Evolutionary conservation across 2,888 invertebrate species (phyloP).

Genomic region (Iphiclides podalirius): DNA sequence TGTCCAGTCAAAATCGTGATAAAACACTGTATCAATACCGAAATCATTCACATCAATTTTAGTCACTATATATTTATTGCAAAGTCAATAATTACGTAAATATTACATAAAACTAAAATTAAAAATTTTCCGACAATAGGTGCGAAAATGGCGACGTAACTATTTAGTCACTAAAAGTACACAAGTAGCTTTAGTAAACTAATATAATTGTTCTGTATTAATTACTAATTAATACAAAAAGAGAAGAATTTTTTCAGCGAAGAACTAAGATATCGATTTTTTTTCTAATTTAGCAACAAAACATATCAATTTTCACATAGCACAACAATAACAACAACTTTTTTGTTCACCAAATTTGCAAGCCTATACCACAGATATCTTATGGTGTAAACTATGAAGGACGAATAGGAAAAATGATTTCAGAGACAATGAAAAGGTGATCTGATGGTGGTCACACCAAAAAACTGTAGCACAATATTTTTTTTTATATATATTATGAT

Average conservation of each 20-base stretch:
- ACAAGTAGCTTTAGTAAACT: slow-evolving; percentile 15
- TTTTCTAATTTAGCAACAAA: slow-evolving; percentile 8
- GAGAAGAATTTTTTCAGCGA: slow-evolving; percentile 2
- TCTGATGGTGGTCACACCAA: not conserved
- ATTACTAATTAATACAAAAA: slow-evolving; percentile 4
- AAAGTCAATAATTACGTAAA: slow-evolving; percentile 13
- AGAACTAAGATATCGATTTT: slow-evolving; percentile 3
- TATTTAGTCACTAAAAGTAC: slow-evolving; percentile 24
- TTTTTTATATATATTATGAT: no score
- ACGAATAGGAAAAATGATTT: slow-evolving; percentile 1
- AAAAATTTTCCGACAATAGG: slow-evolving; percentile 34
- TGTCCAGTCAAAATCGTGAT: slow-evolving; percentile 40
- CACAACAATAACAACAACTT: slow-evolving; percentile 28
- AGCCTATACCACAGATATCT: slow-evolving; percentile 20
- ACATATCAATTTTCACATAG: slow-evolving; percentile 19
- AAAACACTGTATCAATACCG: slow-evolving; percentile 12
- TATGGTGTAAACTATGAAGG: slow-evolving; percentile 5
- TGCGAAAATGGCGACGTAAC: slow-evolving; percentile 51
- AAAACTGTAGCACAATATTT: no score
- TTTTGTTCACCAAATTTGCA: slow-evolving; percentile 26
- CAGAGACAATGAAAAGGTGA: not conserved
- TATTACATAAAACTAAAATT: slow-evolving; percentile 19
- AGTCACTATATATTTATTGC: slow-evolving; percentile 10
- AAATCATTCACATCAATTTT: slow-evolving; percentile 16
- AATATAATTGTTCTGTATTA: slow-evolving; percentile 6